Conservation (phyloP, 1,140 invertebrate genomes). For the Drosophila nikananu region DNA sequence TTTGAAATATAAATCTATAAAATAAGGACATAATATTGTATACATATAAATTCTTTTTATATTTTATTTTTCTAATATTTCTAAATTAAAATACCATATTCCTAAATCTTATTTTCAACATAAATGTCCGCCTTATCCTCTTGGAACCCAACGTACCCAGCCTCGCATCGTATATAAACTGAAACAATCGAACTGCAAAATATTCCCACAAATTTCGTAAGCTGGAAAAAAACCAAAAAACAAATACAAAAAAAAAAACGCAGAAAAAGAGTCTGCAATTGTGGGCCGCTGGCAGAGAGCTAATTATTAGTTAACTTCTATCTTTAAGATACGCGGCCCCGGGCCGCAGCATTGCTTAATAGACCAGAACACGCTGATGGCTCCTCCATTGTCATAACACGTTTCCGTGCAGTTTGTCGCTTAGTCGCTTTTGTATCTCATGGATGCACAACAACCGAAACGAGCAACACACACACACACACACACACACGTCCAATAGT, state of each 20-base stretch:
- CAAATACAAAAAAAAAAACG: not conserved
- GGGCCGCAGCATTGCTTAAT: conserved; percentile 75
- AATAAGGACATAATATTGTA: too few relatives aligned
- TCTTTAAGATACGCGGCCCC: conserved; percentile 73
- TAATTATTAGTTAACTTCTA: conserved; percentile 84
- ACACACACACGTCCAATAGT: conserved; percentile 51
- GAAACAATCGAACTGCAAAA: conserved; percentile 77
- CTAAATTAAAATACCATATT: too few relatives aligned
- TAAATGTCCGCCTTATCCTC: not conserved
- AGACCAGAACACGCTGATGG: conserved; percentile 69
- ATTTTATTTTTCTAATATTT: too few relatives aligned
- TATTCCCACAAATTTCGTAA: conserved; percentile 81
- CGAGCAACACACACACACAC: conserved; percentile 4
- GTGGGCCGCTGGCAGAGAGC: conserved; percentile 55
- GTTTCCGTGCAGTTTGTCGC: conserved; percentile 57
- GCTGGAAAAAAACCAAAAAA: conserved; percentile 6
- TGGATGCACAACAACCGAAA: conserved; percentile 45
- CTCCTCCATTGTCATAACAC: conserved; percentile 78
- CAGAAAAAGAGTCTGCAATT: conserved; percentile 58
- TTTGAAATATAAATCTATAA: too few relatives aligned
- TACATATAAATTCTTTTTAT: too few relatives aligned
- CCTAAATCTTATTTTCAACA: too few relatives aligned
- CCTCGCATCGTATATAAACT: conserved; percentile 22
- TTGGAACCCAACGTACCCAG: conserved; percentile 6
- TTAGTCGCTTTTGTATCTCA: conserved; percentile 60